These are phyloP conservation scores for Kuschelorhynchus macadamiae DNA, from an alignment of 2,888 invertebrate genomes.

Conservation along the genomic window DNA sequence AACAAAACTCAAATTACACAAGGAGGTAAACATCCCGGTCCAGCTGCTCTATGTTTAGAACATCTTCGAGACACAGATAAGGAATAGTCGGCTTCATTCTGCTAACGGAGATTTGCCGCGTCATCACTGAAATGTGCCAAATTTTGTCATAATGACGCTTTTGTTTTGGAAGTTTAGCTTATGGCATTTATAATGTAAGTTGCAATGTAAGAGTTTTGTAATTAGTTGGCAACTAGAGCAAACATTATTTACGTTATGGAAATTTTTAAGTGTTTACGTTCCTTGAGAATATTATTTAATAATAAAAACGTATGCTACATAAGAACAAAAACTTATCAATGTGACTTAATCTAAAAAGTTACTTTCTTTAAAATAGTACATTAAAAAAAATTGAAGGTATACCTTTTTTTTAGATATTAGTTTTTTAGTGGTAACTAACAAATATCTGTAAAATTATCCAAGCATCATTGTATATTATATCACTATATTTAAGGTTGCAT, in stretches of 20 bases:
- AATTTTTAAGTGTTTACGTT: no score
- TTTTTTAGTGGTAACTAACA: no score
- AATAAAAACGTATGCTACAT: no score
- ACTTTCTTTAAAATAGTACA: no score
- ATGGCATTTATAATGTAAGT: conserved; percentile 29
- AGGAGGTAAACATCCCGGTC: conserved; percentile 42
- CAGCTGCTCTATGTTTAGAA: conserved; percentile 32
- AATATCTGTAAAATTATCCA: no score
- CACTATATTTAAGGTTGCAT: no score
- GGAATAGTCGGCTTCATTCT: conserved; percentile 24
- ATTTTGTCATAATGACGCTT: conserved; percentile 37
- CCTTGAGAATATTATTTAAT: no score
- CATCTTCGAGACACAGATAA: conserved; percentile 39
- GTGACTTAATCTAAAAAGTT: no score
- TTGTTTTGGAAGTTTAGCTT: conserved; percentile 30
- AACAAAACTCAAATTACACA: conserved; percentile 35
- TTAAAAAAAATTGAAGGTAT: no score
- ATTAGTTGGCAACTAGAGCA: conserved; percentile 29
- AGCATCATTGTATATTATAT: no score
- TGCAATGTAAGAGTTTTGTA: conserved; percentile 27
- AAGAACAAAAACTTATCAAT: no score
- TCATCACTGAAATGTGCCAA: conserved; percentile 14
- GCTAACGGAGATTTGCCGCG: conserved; percentile 9
- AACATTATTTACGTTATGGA: not conserved
- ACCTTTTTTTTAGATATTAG: no score